These are phyloP conservation scores for Ispidina picta DNA, from an alignment of 2,797 vertebrate genomes.

Conservation along the genomic window DNA sequence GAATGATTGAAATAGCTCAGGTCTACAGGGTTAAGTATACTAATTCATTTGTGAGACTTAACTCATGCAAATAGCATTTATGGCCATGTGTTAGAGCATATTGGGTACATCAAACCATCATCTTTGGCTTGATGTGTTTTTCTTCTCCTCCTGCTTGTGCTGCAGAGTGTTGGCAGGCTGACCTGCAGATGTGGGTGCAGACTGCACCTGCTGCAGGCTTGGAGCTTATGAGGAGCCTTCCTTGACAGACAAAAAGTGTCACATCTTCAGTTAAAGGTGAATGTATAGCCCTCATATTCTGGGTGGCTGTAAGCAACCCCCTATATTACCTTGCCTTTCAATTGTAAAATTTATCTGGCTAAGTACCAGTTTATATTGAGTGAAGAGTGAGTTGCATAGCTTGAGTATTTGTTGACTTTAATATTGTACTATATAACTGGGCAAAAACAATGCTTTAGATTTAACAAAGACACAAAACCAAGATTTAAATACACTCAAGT, in stretches of 20 bases:
- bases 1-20: background rate
- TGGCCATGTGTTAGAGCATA: slow-evolving; percentile 14
- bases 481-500: background rate
- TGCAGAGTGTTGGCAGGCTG: background rate
- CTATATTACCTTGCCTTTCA: background rate
- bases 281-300: background rate
- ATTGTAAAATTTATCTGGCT: background rate
- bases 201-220: background rate
- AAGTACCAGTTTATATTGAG: background rate
- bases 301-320: background rate
- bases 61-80: background rate
- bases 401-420: slow-evolving; percentile 5
- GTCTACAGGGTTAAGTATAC: background rate
- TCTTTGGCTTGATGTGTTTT: background rate
- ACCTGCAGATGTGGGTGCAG: background rate
- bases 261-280: background rate
- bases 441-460: background rate
- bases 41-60: background rate
- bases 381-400: background rate
- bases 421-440: background rate
- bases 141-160: background rate
- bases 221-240: background rate
- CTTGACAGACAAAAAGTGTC: background rate
- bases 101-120: background rate
- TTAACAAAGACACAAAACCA: background rate